A percentile compares a stretch with the other conserved stretches of the same genome.
Evolutionary conservation across 2,888 invertebrate species (phyloP).

Genomic region (Smittia sp.): DNA sequence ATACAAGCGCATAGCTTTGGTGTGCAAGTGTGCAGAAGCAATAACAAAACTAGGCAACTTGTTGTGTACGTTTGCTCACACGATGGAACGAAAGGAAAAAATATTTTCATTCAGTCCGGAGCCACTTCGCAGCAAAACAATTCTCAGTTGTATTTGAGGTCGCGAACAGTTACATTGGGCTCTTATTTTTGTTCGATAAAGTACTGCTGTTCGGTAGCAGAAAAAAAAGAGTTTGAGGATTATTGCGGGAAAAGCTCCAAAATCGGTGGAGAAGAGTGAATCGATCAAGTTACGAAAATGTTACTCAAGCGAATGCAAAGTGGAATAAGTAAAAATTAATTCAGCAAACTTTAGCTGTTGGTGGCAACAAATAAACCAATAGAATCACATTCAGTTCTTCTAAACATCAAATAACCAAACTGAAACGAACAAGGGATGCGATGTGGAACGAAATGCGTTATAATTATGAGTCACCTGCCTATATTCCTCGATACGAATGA

Average conservation of each 20-base stretch:
- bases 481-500: not conserved
- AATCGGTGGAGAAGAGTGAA: no score
- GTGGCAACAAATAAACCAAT: no score
- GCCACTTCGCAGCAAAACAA: constrained; percentile 13
- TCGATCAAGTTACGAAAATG: no score
- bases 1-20: constrained; percentile 3
- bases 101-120: not conserved
- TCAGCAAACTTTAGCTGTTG: not conserved
- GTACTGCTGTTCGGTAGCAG: no score
- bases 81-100: constrained; percentile 24
- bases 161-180: constrained; percentile 41
- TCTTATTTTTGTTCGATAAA: not conserved
- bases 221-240: no score
- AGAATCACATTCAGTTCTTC: no score
- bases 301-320: no score
- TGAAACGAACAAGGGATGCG: not conserved
- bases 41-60: constrained; percentile 22
- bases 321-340: no score
- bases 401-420: not conserved
- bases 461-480: not conserved
- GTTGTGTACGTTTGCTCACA: constrained; percentile 13
- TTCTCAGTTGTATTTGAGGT: constrained; percentile 41
- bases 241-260: no score
- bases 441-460: not conserved
- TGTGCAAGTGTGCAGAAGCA: not conserved